These are phyloP conservation scores for Micrastur ruficollis DNA, from an alignment of 2,797 vertebrate genomes.

Conservation along the genomic window DNA sequence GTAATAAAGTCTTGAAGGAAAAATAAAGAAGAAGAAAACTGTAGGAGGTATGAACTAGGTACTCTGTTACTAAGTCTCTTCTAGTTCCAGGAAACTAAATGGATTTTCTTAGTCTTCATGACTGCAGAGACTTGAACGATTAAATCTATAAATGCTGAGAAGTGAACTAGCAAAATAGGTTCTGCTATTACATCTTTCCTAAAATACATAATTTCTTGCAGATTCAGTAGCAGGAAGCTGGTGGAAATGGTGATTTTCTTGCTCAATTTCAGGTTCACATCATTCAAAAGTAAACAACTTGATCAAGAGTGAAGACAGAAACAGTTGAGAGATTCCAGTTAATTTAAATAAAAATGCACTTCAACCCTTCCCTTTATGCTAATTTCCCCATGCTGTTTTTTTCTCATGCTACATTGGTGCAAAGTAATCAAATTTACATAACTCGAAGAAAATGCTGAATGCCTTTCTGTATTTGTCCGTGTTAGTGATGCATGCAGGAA, in stretches of 20 bases:
- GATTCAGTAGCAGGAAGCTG: neutral
- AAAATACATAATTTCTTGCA: neutral
- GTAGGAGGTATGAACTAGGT: constrained; percentile 27
- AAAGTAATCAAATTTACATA: constrained; percentile 41
- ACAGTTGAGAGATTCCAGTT: neutral
- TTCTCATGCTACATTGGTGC: neutral
- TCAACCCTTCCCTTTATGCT: neutral
- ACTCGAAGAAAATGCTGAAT: constrained; percentile 7
- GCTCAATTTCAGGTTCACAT: neutral
- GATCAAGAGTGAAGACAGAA: neutral
- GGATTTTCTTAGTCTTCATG: neutral
- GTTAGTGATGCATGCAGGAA: neutral
- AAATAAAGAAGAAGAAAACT: constrained; percentile 29
- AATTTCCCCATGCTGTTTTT: constrained; percentile 1
- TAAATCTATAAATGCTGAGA: constrained; percentile 2
- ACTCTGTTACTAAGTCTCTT: neutral
- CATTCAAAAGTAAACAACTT: constrained; percentile 19
- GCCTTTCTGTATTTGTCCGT: neutral
- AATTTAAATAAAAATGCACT: constrained; percentile 48
- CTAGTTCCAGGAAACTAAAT: constrained; percentile 1
- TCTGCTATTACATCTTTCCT: neutral
- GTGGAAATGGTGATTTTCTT: neutral
- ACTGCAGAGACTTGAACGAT: neutral
- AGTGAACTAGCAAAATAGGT: neutral
- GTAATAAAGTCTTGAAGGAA: constrained; percentile 50